Evolutionary conservation across 2,797 vertebrate genomes (phyloP).

Genomic region (Lophotriccus pileatus): DNA sequence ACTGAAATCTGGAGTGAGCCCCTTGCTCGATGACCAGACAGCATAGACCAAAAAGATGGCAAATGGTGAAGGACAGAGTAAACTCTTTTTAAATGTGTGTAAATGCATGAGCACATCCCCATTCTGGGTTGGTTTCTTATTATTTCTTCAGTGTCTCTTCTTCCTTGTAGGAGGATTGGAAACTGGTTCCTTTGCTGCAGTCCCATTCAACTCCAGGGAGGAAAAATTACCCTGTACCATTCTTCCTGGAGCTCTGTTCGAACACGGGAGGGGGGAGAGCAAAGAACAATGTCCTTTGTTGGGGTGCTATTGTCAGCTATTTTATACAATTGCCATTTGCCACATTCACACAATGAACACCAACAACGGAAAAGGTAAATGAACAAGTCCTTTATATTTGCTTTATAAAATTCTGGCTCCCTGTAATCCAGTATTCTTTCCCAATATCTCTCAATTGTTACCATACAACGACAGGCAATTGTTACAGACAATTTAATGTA

Average conservation of each 20-base stretch:
- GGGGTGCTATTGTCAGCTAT: background rate
- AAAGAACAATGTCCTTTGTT: background rate
- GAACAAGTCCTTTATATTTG: background rate
- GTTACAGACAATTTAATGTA: background rate
- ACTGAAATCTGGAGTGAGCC: background rate
- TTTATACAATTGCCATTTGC: background rate
- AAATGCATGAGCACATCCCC: background rate
- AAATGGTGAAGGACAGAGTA: background rate
- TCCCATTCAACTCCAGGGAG: background rate
- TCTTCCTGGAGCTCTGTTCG: background rate
- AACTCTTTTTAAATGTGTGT: background rate
- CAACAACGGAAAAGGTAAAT: background rate
- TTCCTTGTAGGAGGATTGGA: rapidly evolving
- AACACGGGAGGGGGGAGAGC: rapidly evolving
- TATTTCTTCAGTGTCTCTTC: background rate
- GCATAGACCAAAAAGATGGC: background rate
- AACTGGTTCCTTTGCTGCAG: background rate
- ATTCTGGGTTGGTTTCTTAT: background rate
- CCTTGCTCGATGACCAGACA: background rate
- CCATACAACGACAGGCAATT: background rate
- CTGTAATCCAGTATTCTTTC: background rate
- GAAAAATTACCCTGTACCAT: background rate
- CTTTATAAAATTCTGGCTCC: background rate
- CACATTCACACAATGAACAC: background rate
- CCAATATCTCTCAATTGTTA: background rate